phyloP scores from a whole-genome alignment of 2,113 vertebrate species.

The Piprites chloris region DNA sequence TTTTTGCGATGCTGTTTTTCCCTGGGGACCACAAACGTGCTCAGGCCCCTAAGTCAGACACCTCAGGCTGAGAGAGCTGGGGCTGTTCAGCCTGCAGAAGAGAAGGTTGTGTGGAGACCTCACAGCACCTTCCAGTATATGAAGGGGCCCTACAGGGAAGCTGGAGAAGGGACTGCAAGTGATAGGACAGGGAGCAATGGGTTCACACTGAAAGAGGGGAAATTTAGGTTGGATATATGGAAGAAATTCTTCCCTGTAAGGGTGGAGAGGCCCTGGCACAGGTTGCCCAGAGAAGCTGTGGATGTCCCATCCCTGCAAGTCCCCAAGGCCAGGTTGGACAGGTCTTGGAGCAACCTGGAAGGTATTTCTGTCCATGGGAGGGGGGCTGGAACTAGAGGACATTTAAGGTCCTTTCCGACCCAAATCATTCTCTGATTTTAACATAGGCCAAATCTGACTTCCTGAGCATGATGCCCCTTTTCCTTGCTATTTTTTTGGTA shows the following conservation, averaged over 20 bases:
- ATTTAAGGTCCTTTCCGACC: background rate
- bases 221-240: background rate
- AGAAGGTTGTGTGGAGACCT: background rate
- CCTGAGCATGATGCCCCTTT: fast-evolving
- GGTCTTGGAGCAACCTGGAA: background rate
- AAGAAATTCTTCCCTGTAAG: background rate
- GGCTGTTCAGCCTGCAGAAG: background rate
- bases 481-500: background rate
- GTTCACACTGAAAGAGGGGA: background rate
- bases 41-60: background rate
- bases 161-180: background rate
- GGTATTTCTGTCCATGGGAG: background rate
- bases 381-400: background rate
- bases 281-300: background rate
- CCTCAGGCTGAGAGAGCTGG: background rate
- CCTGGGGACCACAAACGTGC: background rate
- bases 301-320: background rate
- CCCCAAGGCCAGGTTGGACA: background rate
- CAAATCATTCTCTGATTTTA: background rate
- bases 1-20: background rate
- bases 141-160: background rate
- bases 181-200: background rate
- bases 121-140: background rate
- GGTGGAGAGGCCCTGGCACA: background rate
- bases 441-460: background rate